Conservation (phyloP, 2,113 vertebrate species). For the Rhinoderma darwinii region DNA sequence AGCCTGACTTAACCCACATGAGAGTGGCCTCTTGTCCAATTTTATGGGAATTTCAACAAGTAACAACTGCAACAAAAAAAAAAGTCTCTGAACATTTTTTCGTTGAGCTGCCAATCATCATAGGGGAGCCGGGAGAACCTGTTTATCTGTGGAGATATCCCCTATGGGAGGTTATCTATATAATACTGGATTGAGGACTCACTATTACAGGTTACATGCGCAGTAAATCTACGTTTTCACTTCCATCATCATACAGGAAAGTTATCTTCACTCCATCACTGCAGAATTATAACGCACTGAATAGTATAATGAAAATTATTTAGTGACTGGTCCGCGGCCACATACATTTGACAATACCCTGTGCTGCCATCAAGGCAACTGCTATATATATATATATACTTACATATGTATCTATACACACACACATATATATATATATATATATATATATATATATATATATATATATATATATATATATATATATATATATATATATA, state of each 20-base stretch:
- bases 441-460: too few relatives aligned
- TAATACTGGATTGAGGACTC: neutral
- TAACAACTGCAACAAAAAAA: slow-evolving; percentile 70
- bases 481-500: too few relatives aligned
- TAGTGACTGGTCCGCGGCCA: too few relatives aligned
- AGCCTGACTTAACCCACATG: slow-evolving; percentile 80
- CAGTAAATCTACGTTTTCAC: neutral
- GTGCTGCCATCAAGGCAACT: too few relatives aligned
- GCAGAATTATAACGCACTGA: neutral
- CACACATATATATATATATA: too few relatives aligned
- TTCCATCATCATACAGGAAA: neutral
- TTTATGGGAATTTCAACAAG: slow-evolving; percentile 85
- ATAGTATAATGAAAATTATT: neutral
- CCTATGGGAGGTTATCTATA: slow-evolving; percentile 29
- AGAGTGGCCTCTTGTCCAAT: slow-evolving; percentile 83
- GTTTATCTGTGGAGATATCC: slow-evolving; percentile 43
- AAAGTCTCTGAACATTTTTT: slow-evolving; percentile 52
- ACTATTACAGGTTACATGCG: neutral
- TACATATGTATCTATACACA: too few relatives aligned
- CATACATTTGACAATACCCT: too few relatives aligned
- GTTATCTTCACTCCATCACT: neutral
- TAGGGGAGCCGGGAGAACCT: neutral
- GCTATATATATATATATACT: too few relatives aligned
- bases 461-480: too few relatives aligned
- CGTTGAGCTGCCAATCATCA: slow-evolving; percentile 68